Evolutionary conservation across 2,888 invertebrate genomes (phyloP).

Genomic region (Hypsopygia costalis): DNA sequence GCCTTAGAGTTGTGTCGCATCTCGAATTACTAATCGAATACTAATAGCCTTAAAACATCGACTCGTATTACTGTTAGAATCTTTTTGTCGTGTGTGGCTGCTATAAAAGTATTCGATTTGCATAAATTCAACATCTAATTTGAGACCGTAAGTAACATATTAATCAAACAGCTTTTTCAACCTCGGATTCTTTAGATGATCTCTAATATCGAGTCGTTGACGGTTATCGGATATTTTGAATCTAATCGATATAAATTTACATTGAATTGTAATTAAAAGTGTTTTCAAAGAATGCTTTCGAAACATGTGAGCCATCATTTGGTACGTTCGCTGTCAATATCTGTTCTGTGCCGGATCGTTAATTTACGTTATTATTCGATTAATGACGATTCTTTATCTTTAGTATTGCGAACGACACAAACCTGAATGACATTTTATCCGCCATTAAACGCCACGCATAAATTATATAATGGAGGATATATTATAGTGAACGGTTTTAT

Average conservation of each 20-base stretch:
- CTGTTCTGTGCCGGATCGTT: slow-evolving; percentile 21
- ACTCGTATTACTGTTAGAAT: slow-evolving; percentile 53
- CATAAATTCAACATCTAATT: slow-evolving; percentile 63
- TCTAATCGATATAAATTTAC: slow-evolving; percentile 45
- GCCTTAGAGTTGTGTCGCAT: slow-evolving; percentile 44
- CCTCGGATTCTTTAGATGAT: slow-evolving; percentile 46
- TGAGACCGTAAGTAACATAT: slow-evolving; percentile 56
- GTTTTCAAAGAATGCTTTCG: slow-evolving; percentile 32
- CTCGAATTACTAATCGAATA: slow-evolving; percentile 64
- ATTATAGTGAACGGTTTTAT: slow-evolving; percentile 1
- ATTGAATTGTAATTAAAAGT: slow-evolving; percentile 61
- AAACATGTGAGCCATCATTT: slow-evolving; percentile 28
- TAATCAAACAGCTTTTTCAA: slow-evolving; percentile 59
- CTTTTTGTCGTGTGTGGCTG: slow-evolving; percentile 62
- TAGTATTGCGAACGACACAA: slow-evolving; percentile 32
- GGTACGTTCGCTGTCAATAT: slow-evolving; percentile 10
- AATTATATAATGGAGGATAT: slow-evolving; percentile 22
- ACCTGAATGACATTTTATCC: slow-evolving; percentile 26
- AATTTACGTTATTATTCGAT: slow-evolving; percentile 30
- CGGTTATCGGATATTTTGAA: slow-evolving; percentile 32
- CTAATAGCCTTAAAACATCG: slow-evolving; percentile 50
- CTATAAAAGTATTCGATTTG: slow-evolving; percentile 58
- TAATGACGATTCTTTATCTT: slow-evolving; percentile 42
- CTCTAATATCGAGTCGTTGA: slow-evolving; percentile 30
- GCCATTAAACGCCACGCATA: slow-evolving; percentile 26